Evolutionary conservation across 2,797 vertebrate species (phyloP), one percentile per base, ranked within the genome.

Genomic region (Neosilurus hyrtlii): DNA sequence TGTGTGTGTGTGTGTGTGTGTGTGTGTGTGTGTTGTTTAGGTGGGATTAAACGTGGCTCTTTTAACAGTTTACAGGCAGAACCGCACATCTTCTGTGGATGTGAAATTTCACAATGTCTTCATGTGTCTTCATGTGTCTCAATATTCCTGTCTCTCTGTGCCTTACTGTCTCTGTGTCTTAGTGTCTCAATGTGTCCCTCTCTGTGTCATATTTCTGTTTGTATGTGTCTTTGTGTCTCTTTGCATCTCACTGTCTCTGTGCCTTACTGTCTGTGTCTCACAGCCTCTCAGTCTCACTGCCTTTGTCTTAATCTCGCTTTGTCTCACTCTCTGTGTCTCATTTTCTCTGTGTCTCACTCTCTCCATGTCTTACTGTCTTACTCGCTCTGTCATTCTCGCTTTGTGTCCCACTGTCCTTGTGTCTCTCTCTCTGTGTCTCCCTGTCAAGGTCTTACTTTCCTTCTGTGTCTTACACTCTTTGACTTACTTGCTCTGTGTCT

Each of bases 31-130:
- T 95, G 94, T 94, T 92, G 94, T 96, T 95, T 93, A 93, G 94
- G 92, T 93, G 92, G 93, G 92, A 92, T 94, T 93, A 95, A 94
- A 94, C 94, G 94, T 94, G 94, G 95, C 67, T 35, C 20, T 70
- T 93, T 93, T 88, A 70, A 70, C 67, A 92, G 94, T 95, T 96
- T 96, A 96, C 94, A 95, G 95, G 94, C 94, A 93, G 92, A 93
- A 94, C 94, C 92, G 91, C 92, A 94, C 94, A 96, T 96, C 94
- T 89, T 85, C 52, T 73, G 78, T 18, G 49, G 22, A 24, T 86
- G 81, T 80, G 12, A 86, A 87, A 88, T 82, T 82, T n/a, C n/a
- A n/a, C n/a, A n/a, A n/a, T n/a, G n/a, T n/a, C n/a, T n/a, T n/a
- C n/a, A n/a, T n/a, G n/a, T n/a, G n/a, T n/a, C n/a, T n/a, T n/a